Conservation (phyloP, 2,888 invertebrate genomes). For the Parasteatoda lunata region DNA sequence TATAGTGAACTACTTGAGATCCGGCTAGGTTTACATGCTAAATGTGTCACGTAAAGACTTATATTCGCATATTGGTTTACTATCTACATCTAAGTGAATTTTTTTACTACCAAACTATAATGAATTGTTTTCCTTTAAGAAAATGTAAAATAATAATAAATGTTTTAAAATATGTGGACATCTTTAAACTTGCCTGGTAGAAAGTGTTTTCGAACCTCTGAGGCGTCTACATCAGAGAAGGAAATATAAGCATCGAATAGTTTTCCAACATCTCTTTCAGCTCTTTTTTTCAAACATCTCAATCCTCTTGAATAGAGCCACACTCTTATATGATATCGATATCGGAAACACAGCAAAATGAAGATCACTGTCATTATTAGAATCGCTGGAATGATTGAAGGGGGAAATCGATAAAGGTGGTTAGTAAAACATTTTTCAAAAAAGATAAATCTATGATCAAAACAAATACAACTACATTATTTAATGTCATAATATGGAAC, state of each 20-base stretch:
- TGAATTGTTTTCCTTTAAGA: neutral
- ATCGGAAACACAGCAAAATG: slow-evolving; percentile 4
- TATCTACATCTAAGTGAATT: neutral
- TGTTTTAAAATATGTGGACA: too few relatives aligned
- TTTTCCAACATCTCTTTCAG: neutral
- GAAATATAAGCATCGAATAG: slow-evolving; percentile 29
- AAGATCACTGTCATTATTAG: neutral
- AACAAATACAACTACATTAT: too few relatives aligned
- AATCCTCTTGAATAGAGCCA: slow-evolving; percentile 46
- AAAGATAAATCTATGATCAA: too few relatives aligned
- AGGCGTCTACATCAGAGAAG: slow-evolving; percentile 4
- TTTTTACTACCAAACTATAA: too few relatives aligned
- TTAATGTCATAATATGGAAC: too few relatives aligned
- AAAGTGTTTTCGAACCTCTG: neutral
- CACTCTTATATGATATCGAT: slow-evolving; percentile 32
- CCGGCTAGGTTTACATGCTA: too few relatives aligned
- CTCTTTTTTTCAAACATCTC: slow-evolving; percentile 12
- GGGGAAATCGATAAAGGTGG: neutral
- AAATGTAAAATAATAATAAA: too few relatives aligned
- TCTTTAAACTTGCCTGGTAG: slow-evolving; percentile 25
- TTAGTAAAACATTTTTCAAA: too few relatives aligned
- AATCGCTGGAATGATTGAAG: slow-evolving; percentile 1
- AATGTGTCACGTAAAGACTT: neutral
- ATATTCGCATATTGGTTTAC: neutral
- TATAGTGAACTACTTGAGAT: too few relatives aligned